Evolutionary conservation across 1,140 invertebrate species (phyloP).

Genomic region (Drosophila pectinifera): DNA sequence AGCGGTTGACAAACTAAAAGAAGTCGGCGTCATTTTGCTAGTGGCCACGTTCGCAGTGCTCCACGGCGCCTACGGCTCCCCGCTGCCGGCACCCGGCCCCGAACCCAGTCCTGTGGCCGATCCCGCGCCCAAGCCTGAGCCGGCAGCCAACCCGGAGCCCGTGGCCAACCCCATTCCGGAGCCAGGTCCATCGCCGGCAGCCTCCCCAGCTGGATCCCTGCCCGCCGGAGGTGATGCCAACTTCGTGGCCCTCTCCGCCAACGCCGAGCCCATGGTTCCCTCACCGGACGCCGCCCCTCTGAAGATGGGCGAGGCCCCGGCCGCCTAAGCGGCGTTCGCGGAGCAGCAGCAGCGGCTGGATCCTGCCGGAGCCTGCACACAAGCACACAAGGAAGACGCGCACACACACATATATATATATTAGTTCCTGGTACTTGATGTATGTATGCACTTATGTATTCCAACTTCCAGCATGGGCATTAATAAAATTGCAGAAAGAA

Average conservation of each 20-base stretch:
- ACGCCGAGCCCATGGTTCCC: slow-evolving; percentile 9
- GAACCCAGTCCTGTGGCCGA: slow-evolving; percentile 10
- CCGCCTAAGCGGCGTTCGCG: not conserved
- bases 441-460: slow-evolving; percentile 26
- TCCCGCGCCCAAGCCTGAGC: slow-evolving; percentile 22
- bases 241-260: slow-evolving; percentile 27
- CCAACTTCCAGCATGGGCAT: slow-evolving; percentile 43
- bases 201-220: not conserved
- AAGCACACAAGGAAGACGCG: slow-evolving; percentile 24
- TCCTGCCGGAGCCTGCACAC: slow-evolving; percentile 2
- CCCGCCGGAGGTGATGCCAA: slow-evolving; percentile 4
- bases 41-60: slow-evolving; percentile 53
- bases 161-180: not conserved
- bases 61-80: slow-evolving; percentile 44
- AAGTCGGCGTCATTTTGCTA: slow-evolving; percentile 53
- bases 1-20: slow-evolving; percentile 52
- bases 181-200: not conserved
- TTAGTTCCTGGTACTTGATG: slow-evolving; percentile 9
- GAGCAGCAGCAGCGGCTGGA: slow-evolving; percentile 4
- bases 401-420: slow-evolving; percentile 22
- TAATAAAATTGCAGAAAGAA: slow-evolving; percentile 51
- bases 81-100: slow-evolving; percentile 5
- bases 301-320: slow-evolving; percentile 1
- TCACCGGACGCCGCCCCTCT: not conserved
- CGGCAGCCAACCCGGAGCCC: slow-evolving; percentile 12